Evolutionary conservation across 2,113 vertebrate species (phyloP).

Genomic region (Myrmophylax atrothorax): DNA sequence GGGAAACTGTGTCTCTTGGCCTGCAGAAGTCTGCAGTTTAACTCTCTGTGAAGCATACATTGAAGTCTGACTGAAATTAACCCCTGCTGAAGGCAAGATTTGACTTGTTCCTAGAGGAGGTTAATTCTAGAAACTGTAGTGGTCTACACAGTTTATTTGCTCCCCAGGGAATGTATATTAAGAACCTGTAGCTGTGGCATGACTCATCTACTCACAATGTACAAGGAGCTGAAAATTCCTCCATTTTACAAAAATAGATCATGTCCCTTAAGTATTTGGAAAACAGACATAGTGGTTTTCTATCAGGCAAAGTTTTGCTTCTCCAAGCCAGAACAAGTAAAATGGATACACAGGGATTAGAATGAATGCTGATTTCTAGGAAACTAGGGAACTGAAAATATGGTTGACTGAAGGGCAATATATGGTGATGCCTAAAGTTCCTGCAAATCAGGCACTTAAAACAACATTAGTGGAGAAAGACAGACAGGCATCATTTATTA

Average conservation of each 20-base stretch:
- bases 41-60: background rate
- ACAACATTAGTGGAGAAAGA: too few species aligned
- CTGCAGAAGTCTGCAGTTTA: background rate
- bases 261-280: background rate
- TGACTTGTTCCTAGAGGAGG: background rate
- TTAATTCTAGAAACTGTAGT: background rate
- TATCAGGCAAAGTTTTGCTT: background rate
- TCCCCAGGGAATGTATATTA: background rate
- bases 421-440: too few species aligned
- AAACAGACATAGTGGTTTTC: background rate
- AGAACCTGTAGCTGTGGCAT: background rate
- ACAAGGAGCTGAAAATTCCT: background rate
- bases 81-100: background rate
- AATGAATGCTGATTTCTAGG: background rate
- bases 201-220: background rate
- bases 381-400: background rate
- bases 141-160: background rate
- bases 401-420: background rate
- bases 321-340: background rate
- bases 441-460: too few species aligned
- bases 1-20: background rate
- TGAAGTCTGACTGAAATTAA: background rate
- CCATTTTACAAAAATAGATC: background rate
- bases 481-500: too few species aligned
- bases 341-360: background rate